phyloP scores from a whole-genome alignment of 1,140 invertebrate genomes.

The Bombus superbus region DNA sequence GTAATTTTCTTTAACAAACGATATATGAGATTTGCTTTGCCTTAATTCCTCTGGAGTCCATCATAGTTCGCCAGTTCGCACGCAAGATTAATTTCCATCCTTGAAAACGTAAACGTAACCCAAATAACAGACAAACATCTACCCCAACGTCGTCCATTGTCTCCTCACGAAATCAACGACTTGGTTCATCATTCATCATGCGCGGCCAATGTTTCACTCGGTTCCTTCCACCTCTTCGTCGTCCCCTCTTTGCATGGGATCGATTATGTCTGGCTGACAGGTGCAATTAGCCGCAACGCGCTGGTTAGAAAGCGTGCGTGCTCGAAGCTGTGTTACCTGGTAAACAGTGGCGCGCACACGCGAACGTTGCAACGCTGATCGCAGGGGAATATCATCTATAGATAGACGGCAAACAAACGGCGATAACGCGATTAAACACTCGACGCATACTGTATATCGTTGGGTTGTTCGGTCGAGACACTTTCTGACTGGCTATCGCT shows the following conservation, averaged over 20 bases:
- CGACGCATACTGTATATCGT: not conserved
- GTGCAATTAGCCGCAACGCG: constrained; percentile 59
- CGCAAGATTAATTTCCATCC: constrained; percentile 50
- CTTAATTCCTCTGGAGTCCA: not conserved
- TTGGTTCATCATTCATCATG: constrained; percentile 5
- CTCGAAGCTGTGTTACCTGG: constrained; percentile 7
- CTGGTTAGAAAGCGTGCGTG: constrained; percentile 34
- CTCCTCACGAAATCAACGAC: not conserved
- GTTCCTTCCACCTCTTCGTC: not conserved
- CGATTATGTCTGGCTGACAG: constrained; percentile 60
- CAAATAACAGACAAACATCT: constrained; percentile 16
- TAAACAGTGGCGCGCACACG: constrained; percentile 31
- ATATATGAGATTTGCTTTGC: not conserved
- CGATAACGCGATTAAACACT: constrained; percentile 46
- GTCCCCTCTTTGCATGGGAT: constrained; percentile 31
- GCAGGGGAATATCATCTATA: constrained; percentile 26
- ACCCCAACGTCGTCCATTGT: not conserved
- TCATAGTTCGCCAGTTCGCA: constrained; percentile 13
- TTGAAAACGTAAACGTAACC: constrained; percentile 44
- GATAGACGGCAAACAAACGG: constrained; percentile 49
- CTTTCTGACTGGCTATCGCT: not conserved
- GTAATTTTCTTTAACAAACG: not conserved
- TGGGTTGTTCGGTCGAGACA: not conserved
- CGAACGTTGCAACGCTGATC: constrained; percentile 23
- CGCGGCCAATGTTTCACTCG: constrained; percentile 1